A percentile compares a stretch with the other conserved stretches of the same genome.
These are phyloP conservation scores for Drosophila mulleri DNA, from an alignment of 2,888 invertebrate genomes.

Conservation along the genomic window DNA sequence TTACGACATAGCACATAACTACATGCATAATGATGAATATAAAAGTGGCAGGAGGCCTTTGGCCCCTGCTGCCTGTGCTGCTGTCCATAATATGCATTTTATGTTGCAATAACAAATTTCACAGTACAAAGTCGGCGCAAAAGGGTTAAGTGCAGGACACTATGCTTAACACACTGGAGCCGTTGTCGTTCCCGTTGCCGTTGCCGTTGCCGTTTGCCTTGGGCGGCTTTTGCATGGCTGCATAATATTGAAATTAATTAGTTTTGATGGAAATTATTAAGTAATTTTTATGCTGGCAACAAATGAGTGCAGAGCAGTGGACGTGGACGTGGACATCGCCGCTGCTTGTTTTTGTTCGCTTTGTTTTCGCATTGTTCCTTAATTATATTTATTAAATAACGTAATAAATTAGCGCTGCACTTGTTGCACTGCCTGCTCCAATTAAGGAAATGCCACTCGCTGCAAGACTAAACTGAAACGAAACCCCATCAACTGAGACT, in stretches of 20 bases:
- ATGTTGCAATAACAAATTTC: conserved; percentile 60
- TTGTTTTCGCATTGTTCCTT: conserved; percentile 44
- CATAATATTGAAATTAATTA: conserved; percentile 78
- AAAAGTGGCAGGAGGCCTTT: conserved; percentile 57
- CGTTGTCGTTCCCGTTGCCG: conserved; percentile 27
- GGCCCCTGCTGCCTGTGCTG: conserved; percentile 53
- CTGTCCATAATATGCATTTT: conserved; percentile 64
- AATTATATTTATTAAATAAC: conserved; percentile 78
- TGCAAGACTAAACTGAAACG: conserved; percentile 1
- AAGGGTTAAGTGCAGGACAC: conserved; percentile 55
- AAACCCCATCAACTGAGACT: conserved; percentile 59
- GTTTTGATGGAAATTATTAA: conserved; percentile 77
- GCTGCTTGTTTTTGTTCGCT: conserved; percentile 16
- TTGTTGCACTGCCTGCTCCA: conserved; percentile 72
- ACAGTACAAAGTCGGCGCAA: conserved; percentile 38
- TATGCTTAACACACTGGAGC: conserved; percentile 60
- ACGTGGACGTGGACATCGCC: neutral
- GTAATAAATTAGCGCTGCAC: conserved; percentile 76
- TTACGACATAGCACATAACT: conserved; percentile 28
- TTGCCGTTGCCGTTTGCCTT: conserved; percentile 31
- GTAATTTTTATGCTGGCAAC: conserved; percentile 68
- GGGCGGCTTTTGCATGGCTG: conserved; percentile 48
- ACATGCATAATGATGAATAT: conserved; percentile 34
- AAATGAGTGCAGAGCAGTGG: conserved; percentile 51
- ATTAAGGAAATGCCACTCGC: conserved; percentile 74